These are phyloP conservation scores for Syrrhaptes paradoxus DNA, from an alignment of 2,113 vertebrate genomes.

Conservation along the genomic window DNA sequence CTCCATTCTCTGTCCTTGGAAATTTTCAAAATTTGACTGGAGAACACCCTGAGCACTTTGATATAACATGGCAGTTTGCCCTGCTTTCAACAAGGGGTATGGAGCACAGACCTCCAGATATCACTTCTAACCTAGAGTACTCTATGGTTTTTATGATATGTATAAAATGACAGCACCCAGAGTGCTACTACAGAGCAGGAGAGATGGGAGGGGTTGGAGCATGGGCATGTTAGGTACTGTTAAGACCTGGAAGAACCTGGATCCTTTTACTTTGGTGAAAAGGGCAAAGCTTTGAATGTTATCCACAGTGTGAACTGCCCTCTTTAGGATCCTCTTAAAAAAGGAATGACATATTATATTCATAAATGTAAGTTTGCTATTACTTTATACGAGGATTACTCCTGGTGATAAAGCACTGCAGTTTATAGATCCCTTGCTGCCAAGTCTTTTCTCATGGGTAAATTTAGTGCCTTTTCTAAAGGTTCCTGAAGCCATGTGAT, in stretches of 20 bases:
- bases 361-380: neutral
- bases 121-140: neutral
- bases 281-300: neutral
- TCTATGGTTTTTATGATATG: neutral
- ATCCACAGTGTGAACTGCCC: neutral
- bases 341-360: neutral
- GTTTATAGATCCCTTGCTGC: neutral
- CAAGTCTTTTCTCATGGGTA: neutral
- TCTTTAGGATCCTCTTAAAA: neutral
- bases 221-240: accelerated
- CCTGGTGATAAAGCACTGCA: neutral
- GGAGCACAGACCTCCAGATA: neutral
- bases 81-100: neutral
- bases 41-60: neutral
- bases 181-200: neutral
- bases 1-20: neutral
- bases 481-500: neutral
- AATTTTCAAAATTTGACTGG: neutral
- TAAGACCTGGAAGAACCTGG: neutral
- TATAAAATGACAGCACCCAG: neutral
- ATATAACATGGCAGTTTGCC: neutral
- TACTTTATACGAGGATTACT: neutral
- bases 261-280: neutral
- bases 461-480: neutral
- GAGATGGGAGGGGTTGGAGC: neutral